A percentile compares a stretch with the other conserved stretches of the same genome.
Evolutionary conservation across 2,888 invertebrate species (phyloP).

Genomic region (Hyppa rectilinea): DNA sequence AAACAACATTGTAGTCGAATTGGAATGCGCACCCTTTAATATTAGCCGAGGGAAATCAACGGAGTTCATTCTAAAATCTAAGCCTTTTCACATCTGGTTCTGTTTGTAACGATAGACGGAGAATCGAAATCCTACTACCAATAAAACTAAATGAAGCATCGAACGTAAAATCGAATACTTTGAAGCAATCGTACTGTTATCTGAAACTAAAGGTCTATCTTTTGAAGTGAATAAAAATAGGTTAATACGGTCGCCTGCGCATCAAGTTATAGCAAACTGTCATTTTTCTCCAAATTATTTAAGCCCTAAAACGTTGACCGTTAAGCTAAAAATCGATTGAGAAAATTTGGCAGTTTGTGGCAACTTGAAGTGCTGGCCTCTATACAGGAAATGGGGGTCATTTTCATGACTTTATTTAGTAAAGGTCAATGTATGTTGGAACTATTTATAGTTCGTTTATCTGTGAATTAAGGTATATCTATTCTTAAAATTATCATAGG

Average conservation of each 20-base stretch:
- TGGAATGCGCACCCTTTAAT: conserved; percentile 78
- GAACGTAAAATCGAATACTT: conserved; percentile 40
- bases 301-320: no score
- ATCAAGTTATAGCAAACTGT: no score
- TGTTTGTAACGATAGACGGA: conserved; percentile 37
- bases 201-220: neutral
- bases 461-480: neutral
- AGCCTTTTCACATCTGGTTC: conserved; percentile 42
- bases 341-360: no score
- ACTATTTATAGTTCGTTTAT: no score
- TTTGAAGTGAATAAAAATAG: neutral
- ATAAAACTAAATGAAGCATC: conserved; percentile 55
- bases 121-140: conserved; percentile 47
- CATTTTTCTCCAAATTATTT: no score
- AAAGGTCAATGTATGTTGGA: neutral
- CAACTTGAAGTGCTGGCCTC: no score
- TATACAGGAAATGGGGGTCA: neutral
- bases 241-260: no score
- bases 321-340: no score
- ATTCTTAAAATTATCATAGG: neutral
- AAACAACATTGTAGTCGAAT: conserved; percentile 76
- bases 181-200: conserved; percentile 22
- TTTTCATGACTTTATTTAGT: neutral
- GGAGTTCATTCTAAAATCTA: conserved; percentile 36
- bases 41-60: conserved; percentile 38